Evolutionary conservation across 2,113 vertebrate genomes (phyloP), one percentile per base, ranked within the genome.

Genomic region (Cheilinus undulatus): DNA sequence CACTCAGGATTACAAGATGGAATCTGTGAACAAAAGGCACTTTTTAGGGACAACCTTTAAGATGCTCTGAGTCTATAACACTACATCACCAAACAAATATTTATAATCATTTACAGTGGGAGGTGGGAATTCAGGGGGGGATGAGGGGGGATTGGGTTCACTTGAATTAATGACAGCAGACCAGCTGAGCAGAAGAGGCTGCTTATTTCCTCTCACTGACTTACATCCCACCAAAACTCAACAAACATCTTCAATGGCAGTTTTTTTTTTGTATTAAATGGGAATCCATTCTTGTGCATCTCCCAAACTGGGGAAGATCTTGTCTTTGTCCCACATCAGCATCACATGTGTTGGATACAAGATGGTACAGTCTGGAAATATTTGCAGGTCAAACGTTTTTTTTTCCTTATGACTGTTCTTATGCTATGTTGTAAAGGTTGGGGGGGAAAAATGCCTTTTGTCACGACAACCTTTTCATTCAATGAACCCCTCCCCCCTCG

Each of bases 21-120:
- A 92, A 80, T 92, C 90, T 89, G 93, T 93, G 93, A 93, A 93
- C 94, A 94, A 94, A 94, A 94, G 94, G 93, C 93, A 94, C 93
- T 94, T 94, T 94, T 93, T 92, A 92, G 92, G 93, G 92, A 94
- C 91, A 88, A 94, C 93, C 92, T 94, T 94, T 92, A 92, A 93
- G 92, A 94, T 94, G 93, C 91, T 93, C 93, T 92, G 91, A 93
- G 85, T 94, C 93, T 94, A 91, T 56, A 87, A 92, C 91, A 94
- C 94, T 94, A 93, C 92, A 70, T 92, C 93, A 94, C 93, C 91
- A 94, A 94, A 94, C 93, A 92, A 85, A 91, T 93, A 93, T 90
- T 92, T 92, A 93, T 88, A 92, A 78, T 94, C 86, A 93, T 94
- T 93, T 94, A 94, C 92, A 94, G 85, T 43, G 78, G 84, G 91